Evolutionary conservation across 2,888 invertebrate genomes (phyloP), one percentile per base, ranked within the genome.

Genomic region (Ellobium chinense): DNA sequence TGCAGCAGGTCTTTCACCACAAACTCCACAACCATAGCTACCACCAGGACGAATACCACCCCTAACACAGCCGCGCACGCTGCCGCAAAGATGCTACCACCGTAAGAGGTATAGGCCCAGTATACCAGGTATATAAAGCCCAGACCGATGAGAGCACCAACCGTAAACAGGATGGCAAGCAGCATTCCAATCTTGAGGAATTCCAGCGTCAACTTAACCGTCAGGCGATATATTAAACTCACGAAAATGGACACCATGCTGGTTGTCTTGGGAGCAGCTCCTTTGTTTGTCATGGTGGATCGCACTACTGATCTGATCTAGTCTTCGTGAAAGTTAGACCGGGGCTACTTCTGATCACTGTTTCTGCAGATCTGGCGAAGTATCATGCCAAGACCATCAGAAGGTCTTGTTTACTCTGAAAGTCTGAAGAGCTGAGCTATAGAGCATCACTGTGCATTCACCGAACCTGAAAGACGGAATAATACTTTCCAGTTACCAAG

Each of bases 201-300:
- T 89, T 65, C 31, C 87, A 84, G 7, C 63, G 72, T 80, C 87
- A 85, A 39, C 85, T 82, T 14, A 90, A 78, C 77, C 86, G 86
- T 77, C 62, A 92, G 81, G 66, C 91, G 89, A 70, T 91, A 89
- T 9, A 89, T 62, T 76, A 91, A 91, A 2, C 91, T 91, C 37
- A 92, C 77, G 54, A 91, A 89, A 83, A 85, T 90, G 12, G 90
- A 87, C 18, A 92, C 84, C 12, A 89, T 79, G 5, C 90, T 88
- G 66, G 89, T 87, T 7, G 91, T 91, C 29, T 63, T 63, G 1
- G n/a, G n/a, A n/a, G n/a, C n/a, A n/a, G n/a, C n/a, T n/a, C n/a
- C n/a, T n/a, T n/a, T n/a, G n/a, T n/a, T n/a, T n/a, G n/a, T n/a
- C n/a, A n/a, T n/a, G n/a, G n/a, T n/a, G n/a, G n/a, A n/a, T n/a